Evolutionary conservation across 2,113 vertebrate genomes (phyloP).

Genomic region (Garra rufa): DNA sequence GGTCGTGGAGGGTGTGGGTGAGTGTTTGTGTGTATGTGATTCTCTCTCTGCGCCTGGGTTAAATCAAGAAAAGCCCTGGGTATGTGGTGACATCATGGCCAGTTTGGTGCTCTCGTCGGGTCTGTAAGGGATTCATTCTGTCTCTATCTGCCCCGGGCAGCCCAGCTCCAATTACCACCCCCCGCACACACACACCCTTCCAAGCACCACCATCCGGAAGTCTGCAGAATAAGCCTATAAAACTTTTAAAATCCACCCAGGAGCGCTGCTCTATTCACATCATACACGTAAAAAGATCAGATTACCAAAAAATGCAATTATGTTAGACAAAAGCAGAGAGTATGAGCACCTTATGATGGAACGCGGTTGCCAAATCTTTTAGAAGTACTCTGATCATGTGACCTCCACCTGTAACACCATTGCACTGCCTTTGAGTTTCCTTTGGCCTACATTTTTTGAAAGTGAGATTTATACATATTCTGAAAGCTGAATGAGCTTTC

Average conservation of each 20-base stretch:
- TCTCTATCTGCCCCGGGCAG: constrained; percentile 48
- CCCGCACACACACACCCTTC: constrained; percentile 6
- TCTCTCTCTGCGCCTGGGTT: constrained; percentile 44
- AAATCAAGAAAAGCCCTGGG: constrained; percentile 53
- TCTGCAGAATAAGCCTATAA: constrained; percentile 22
- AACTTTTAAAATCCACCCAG: constrained; percentile 13
- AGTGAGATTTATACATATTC: too few relatives aligned
- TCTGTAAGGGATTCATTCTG: constrained; percentile 58
- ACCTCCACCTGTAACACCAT: constrained; percentile 29
- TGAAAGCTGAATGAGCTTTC: too few relatives aligned
- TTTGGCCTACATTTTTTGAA: constrained; percentile 79
- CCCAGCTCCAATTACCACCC: constrained; percentile 56
- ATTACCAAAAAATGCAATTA: constrained; percentile 10
- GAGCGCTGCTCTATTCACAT: not conserved
- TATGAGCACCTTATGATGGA: constrained; percentile 75
- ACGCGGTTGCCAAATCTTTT: constrained; percentile 75
- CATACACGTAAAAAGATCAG: not conserved
- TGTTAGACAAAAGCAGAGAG: constrained; percentile 57
- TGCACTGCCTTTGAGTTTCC: constrained; percentile 74
- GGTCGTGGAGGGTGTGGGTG: not conserved
- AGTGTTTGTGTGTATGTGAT: constrained; percentile 22
- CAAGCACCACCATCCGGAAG: not conserved
- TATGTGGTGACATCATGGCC: constrained; percentile 61
- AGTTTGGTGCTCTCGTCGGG: constrained; percentile 47
- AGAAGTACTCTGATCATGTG: constrained; percentile 71